A percentile compares a stretch with the other conserved stretches of the same genome.
phyloP scores from a whole-genome alignment of 2,797 vertebrate species.

The Protonibea diacanthus region DNA sequence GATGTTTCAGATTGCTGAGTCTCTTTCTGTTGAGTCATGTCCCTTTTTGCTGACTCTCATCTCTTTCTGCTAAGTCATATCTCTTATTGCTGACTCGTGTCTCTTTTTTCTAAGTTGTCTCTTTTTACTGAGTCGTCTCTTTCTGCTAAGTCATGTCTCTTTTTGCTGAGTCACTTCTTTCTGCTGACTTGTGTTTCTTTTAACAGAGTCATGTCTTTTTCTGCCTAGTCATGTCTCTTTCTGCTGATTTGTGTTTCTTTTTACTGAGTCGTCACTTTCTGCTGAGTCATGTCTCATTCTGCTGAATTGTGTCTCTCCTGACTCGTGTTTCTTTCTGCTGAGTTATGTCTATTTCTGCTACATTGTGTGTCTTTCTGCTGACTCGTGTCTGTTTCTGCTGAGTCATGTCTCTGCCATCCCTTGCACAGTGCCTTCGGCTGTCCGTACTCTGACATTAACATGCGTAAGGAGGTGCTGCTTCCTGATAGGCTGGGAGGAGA shows the following conservation, averaged over 20 bases:
- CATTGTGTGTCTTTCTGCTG: neutral
- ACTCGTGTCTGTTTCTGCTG: neutral
- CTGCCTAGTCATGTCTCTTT: neutral
- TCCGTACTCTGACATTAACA: conserved; percentile 87
- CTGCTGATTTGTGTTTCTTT: neutral
- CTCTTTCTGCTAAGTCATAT: too few relatives aligned
- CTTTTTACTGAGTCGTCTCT: neutral
- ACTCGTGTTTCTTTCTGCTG: neutral
- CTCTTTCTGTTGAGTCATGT: neutral
- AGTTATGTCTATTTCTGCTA: neutral
- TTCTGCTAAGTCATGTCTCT: neutral
- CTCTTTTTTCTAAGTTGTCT: neutral
- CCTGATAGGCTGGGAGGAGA: conserved; percentile 85
- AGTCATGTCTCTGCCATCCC: conserved; percentile 6
- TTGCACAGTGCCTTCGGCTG: conserved; percentile 87
- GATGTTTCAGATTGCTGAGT: neutral
- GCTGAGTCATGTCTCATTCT: neutral
- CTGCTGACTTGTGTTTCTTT: neutral
- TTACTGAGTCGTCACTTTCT: neutral
- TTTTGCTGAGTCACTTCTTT: neutral
- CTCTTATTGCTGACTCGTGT: neutral
- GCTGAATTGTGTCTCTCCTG: neutral
- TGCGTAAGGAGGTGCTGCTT: conserved; percentile 84
- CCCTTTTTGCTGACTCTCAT: neutral
- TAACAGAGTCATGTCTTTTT: neutral